These are phyloP conservation scores for Scylla paramamosain DNA, from an alignment of 1,140 invertebrate species.

Conservation along the genomic window DNA sequence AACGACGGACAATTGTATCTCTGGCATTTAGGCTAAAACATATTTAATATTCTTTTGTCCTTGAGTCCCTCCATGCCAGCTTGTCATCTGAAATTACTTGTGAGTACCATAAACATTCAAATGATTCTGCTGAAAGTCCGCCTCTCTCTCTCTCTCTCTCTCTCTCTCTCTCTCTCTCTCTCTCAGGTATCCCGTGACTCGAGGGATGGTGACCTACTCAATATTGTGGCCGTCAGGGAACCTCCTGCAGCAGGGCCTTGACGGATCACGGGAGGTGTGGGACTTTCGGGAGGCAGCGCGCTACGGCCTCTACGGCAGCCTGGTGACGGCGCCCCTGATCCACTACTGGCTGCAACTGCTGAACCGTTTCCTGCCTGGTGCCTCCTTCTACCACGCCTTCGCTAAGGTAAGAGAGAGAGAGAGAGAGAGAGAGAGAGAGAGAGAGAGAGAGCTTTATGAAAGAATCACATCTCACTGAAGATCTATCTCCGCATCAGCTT, in stretches of 20 bases:
- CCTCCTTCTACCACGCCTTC: slow-evolving; percentile 25
- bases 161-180: background rate
- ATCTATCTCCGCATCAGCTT: background rate
- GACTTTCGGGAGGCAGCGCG: slow-evolving; percentile 51
- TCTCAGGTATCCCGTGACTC: slow-evolving; percentile 57
- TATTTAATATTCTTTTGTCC: too few species aligned
- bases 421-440: background rate
- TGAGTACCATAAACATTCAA: too few species aligned
- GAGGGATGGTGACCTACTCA: slow-evolving; percentile 63
- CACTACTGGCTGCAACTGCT: slow-evolving; percentile 53
- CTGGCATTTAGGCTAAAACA: too few species aligned
- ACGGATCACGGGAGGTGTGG: slow-evolving; percentile 7
- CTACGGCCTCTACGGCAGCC: slow-evolving; percentile 60
- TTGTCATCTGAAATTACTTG: too few species aligned
- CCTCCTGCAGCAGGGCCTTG: slow-evolving; percentile 60
- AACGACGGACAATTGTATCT: too few species aligned
- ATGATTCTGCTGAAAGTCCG: too few species aligned
- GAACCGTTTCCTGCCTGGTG: slow-evolving; percentile 29
- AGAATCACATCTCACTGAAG: background rate
- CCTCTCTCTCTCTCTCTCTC: background rate
- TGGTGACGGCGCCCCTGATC: slow-evolving; percentile 54
- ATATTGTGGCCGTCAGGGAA: slow-evolving; percentile 66
- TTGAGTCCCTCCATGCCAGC: too few species aligned
- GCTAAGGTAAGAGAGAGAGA: background rate
- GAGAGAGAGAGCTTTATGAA: background rate